Evolutionary conservation across 2,888 invertebrate genomes (phyloP).

Genomic region (Eledona agricola): DNA sequence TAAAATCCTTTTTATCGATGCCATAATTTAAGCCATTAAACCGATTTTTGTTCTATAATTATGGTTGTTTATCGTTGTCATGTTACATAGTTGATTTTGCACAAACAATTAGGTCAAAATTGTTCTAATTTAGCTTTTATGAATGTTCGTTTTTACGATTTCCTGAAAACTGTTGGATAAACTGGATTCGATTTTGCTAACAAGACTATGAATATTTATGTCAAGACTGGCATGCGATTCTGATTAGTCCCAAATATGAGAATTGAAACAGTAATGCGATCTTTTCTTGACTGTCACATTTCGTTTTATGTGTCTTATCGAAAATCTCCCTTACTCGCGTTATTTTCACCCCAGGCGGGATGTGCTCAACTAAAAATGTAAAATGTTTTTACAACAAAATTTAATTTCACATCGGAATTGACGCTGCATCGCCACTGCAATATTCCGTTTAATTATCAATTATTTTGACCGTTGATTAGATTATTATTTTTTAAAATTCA

Average conservation of each 20-base stretch:
- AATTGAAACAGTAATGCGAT: conserved; percentile 18
- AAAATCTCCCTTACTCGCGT: no score
- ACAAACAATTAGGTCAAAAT: conserved; percentile 12
- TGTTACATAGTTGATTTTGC: conserved; percentile 18
- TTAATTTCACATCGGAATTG: no score
- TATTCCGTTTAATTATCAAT: no score
- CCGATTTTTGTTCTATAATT: conserved; percentile 26
- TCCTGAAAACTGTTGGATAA: conserved; percentile 13
- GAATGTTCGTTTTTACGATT: conserved; percentile 22
- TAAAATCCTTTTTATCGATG: conserved; percentile 22
- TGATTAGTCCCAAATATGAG: conserved; percentile 14
- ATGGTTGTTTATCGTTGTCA: conserved; percentile 14
- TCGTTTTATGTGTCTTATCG: conserved; percentile 5
- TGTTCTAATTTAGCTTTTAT: conserved; percentile 9
- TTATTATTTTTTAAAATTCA: no score
- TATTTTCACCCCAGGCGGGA: no score
- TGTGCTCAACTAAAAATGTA: no score
- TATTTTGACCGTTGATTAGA: no score
- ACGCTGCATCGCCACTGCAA: no score
- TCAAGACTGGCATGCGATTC: conserved; percentile 21
- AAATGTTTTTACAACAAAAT: no score
- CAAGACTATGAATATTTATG: conserved; percentile 25
- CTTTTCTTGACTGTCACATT: conserved; percentile 11
- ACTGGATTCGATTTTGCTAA: conserved; percentile 20
- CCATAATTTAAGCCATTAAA: conserved; percentile 27